Conservation (phyloP, 1,140 invertebrate species). For the Macrostomum lignano region DNA sequence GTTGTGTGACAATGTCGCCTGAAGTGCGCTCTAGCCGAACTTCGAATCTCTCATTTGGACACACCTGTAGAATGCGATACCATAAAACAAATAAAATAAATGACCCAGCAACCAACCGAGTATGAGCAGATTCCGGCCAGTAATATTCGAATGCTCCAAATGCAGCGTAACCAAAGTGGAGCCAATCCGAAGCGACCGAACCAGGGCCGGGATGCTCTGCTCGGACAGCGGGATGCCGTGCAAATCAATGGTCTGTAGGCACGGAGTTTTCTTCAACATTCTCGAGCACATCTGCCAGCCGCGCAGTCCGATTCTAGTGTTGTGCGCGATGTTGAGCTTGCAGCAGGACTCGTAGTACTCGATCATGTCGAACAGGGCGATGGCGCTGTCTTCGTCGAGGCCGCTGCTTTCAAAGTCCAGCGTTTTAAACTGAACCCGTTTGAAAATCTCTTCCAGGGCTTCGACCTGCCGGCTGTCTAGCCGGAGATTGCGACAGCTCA, state of each 20-base stretch:
- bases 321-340: conserved; percentile 45
- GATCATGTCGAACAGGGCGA: conserved; percentile 59
- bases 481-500: conserved; percentile 7
- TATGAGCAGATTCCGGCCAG: conserved; percentile 36
- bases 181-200: conserved; percentile 37
- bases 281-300: conserved; percentile 47
- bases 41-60: no score
- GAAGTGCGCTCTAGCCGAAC: no score
- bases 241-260: conserved; percentile 40
- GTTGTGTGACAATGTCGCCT: no score
- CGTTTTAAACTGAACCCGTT: conserved; percentile 40
- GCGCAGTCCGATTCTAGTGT: conserved; percentile 39
- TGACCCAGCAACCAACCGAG: no score
- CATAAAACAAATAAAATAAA: no score
- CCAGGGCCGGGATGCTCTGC: conserved; percentile 38
- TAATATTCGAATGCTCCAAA: conserved; percentile 41
- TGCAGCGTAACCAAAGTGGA: conserved; percentile 41
- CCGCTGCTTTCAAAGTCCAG: conserved; percentile 38
- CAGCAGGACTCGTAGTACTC: conserved; percentile 58
- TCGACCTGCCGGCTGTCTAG: conserved; percentile 37
- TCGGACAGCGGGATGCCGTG: conserved; percentile 38
- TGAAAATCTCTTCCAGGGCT: conserved; percentile 44
- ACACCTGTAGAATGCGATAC: no score
- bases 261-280: conserved; percentile 47
- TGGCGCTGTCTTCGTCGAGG: conserved; percentile 40